These are phyloP conservation scores for Danio aesculapii DNA, from an alignment of 2,797 vertebrate genomes.

Conservation along the genomic window DNA sequence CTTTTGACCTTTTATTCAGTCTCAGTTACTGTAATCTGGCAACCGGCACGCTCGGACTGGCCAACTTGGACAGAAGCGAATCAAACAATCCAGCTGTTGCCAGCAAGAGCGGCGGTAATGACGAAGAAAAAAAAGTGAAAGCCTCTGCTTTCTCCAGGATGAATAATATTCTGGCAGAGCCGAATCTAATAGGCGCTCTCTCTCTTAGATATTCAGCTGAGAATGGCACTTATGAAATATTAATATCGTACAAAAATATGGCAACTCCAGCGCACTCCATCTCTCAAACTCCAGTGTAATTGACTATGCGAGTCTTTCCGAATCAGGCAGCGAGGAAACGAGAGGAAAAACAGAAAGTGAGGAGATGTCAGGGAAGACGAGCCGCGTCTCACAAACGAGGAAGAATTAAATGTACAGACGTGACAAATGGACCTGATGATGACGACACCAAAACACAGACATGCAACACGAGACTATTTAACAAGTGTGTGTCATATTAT, in stretches of 20 bases:
- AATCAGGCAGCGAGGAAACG: slow-evolving; percentile 73
- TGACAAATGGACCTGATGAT: slow-evolving; percentile 7
- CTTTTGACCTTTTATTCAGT: neutral
- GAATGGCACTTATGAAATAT: slow-evolving; percentile 85
- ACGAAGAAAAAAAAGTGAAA: slow-evolving; percentile 19
- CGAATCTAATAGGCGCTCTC: slow-evolving; percentile 74
- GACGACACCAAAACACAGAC: neutral
- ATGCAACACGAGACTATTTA: neutral
- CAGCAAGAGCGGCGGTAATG: slow-evolving; percentile 56
- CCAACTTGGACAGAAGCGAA: slow-evolving; percentile 38
- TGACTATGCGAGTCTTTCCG: slow-evolving; percentile 82
- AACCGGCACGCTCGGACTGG: neutral
- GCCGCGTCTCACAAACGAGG: slow-evolving; percentile 26
- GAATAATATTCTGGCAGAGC: slow-evolving; percentile 61
- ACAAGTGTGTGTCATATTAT: neutral
- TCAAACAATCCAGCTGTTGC: slow-evolving; percentile 48
- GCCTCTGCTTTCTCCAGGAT: slow-evolving; percentile 51
- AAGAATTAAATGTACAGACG: slow-evolving; percentile 11
- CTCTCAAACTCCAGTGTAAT: slow-evolving; percentile 80
- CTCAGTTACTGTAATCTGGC: slow-evolving; percentile 33
- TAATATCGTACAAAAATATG: slow-evolving; percentile 84
- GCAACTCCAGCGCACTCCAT: slow-evolving; percentile 77
- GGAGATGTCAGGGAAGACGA: slow-evolving; percentile 15
- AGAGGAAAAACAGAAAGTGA: slow-evolving; percentile 26
- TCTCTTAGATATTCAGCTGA: slow-evolving; percentile 80